These are phyloP conservation scores for Vulpes ferrilata DNA, from an alignment of 2,113 vertebrate genomes.

Conservation along the genomic window DNA sequence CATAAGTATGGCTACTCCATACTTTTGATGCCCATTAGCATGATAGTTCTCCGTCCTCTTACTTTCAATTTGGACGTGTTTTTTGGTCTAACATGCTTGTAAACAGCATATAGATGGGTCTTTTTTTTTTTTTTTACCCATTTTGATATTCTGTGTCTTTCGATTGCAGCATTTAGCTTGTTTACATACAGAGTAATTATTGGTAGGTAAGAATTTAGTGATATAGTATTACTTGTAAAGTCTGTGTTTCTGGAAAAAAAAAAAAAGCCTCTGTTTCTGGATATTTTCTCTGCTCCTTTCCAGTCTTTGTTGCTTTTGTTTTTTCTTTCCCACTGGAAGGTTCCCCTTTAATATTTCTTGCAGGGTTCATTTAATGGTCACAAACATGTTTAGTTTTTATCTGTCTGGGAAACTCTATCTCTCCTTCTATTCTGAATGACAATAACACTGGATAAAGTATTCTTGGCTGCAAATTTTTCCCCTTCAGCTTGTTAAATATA, in stretches of 20 bases:
- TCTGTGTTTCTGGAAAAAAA: background rate
- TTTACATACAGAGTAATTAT: background rate
- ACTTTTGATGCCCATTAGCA: too few species aligned
- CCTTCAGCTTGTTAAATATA: background rate
- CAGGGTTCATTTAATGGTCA: background rate
- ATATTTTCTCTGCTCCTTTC: background rate
- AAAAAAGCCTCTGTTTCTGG: background rate
- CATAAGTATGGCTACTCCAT: too few species aligned
- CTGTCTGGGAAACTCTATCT: background rate
- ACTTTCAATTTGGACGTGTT: too few species aligned
- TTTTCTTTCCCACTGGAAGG: background rate
- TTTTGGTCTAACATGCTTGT: too few species aligned
- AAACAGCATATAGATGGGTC: too few species aligned
- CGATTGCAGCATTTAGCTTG: background rate
- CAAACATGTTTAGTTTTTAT: background rate
- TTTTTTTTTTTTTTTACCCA: too few species aligned
- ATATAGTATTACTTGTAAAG: background rate
- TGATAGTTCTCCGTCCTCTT: too few species aligned
- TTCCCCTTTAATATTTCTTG: background rate
- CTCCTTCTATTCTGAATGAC: background rate
- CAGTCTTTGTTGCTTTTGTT: background rate
- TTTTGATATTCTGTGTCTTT: too few species aligned
- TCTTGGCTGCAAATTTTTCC: background rate
- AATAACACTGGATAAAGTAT: background rate
- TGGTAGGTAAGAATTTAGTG: background rate